Evolutionary conservation across 1,140 invertebrate genomes (phyloP).

Genomic region (Centruroides sculpturatus): DNA sequence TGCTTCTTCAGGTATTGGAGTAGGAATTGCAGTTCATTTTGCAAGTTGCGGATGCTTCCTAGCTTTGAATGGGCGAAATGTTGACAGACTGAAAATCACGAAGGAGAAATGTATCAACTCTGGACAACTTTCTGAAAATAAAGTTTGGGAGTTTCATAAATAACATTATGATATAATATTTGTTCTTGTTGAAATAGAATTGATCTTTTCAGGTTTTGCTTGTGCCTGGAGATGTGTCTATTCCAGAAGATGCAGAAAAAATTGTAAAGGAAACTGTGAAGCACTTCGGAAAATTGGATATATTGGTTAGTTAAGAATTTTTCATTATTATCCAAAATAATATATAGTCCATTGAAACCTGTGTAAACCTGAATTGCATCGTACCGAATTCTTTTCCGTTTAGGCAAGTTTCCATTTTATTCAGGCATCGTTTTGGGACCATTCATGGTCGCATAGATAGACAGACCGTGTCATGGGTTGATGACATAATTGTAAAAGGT

Average conservation of each 20-base stretch:
- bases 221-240: slow-evolving; percentile 70
- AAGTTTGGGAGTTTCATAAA: background rate
- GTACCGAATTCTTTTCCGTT: no score
- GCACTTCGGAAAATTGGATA: slow-evolving; percentile 78
- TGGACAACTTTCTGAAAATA: background rate
- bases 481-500: no score
- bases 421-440: no score
- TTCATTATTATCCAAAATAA: no score
- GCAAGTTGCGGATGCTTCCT: slow-evolving; percentile 52
- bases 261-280: slow-evolving; percentile 59
- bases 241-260: slow-evolving; percentile 55
- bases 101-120: slow-evolving; percentile 43
- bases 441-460: no score
- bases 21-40: slow-evolving; percentile 56
- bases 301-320: slow-evolving; percentile 44
- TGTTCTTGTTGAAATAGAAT: background rate
- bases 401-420: no score
- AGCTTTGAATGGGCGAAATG: slow-evolving; percentile 61
- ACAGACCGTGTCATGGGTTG: no score
- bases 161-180: background rate
- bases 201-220: slow-evolving; percentile 7
- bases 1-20: slow-evolving; percentile 73
- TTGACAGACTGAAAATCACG: slow-evolving; percentile 44
- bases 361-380: no score
- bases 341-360: no score